phyloP scores from a whole-genome alignment of 2,113 vertebrate genomes.

The Ginglymostoma cirratum region DNA sequence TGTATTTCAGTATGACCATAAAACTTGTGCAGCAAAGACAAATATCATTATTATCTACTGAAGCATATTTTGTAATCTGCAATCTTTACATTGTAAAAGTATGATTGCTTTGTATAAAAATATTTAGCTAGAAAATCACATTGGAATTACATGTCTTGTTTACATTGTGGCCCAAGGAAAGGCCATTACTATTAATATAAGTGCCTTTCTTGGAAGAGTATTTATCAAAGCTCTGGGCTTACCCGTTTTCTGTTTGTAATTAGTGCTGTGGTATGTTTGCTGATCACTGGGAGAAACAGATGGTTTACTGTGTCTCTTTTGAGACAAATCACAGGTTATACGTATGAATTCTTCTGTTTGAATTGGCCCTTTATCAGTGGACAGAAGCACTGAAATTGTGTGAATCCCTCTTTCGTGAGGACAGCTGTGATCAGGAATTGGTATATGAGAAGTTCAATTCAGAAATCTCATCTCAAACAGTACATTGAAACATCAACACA shows the following conservation, averaged over 20 bases:
- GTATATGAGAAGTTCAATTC: background rate
- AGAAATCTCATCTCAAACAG: background rate
- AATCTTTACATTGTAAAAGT: background rate
- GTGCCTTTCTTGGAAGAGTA: background rate
- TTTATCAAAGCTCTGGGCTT: background rate
- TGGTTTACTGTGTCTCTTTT: background rate
- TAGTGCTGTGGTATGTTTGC: background rate
- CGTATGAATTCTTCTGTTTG: background rate
- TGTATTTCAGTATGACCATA: background rate
- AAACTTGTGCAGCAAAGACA: background rate
- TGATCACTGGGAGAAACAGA: background rate
- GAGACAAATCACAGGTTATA: slow-evolving; percentile 13
- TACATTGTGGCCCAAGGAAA: background rate
- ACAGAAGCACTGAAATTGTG: background rate
- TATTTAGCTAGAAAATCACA: slow-evolving; percentile 24
- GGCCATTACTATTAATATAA: background rate
- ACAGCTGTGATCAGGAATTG: background rate
- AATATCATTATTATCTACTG: background rate
- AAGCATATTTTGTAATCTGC: background rate
- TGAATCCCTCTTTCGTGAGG: background rate
- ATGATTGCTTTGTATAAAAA: slow-evolving; percentile 2
- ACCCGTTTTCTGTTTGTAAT: background rate
- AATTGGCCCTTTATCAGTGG: slow-evolving; percentile 3
- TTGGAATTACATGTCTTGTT: background rate
- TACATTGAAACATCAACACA: background rate